Evolutionary conservation across 2,113 vertebrate genomes (phyloP).

Genomic region (Mormyrus iriodes): DNA sequence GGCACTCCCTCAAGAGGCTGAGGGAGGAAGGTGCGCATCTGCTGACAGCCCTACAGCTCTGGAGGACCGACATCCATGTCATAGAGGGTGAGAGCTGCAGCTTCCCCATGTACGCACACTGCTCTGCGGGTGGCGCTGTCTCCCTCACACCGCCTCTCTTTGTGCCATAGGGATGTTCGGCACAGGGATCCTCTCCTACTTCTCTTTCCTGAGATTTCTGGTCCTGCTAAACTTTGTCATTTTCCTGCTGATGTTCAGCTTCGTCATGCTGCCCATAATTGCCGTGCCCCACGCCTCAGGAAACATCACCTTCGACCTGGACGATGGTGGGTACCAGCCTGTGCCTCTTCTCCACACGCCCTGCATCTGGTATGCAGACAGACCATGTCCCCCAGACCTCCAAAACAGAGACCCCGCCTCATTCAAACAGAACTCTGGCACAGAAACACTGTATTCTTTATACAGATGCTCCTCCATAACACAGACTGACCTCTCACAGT

Average conservation of each 20-base stretch:
- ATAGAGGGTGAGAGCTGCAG: conserved; percentile 47
- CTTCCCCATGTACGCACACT: not conserved
- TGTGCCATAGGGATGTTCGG: conserved; percentile 79
- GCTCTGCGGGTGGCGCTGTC: too few relatives aligned
- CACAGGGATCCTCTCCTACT: conserved; percentile 88
- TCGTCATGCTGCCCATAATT: conserved; percentile 74
- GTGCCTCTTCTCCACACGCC: not conserved
- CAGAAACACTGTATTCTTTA: too few relatives aligned
- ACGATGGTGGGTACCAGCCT: conserved; percentile 29
- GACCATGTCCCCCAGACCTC: not conserved
- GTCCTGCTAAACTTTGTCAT: conserved; percentile 83
- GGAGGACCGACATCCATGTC: conserved; percentile 72
- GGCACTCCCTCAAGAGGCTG: conserved; percentile 61
- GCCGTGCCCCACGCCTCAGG: conserved; percentile 54
- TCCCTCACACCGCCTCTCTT: conserved; percentile 16
- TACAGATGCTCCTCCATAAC: not conserved
- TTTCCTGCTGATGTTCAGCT: conserved; percentile 81
- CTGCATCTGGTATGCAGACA: not conserved
- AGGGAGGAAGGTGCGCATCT: conserved; percentile 51
- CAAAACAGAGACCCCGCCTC: too few relatives aligned
- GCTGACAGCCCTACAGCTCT: conserved; percentile 68
- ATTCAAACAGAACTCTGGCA: too few relatives aligned
- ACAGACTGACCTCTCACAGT: not conserved
- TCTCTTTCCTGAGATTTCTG: conserved; percentile 90
- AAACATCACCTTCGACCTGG: conserved; percentile 58